These are phyloP conservation scores for Dasypogon diadema DNA, from an alignment of 2,888 invertebrate genomes.

Conservation along the genomic window DNA sequence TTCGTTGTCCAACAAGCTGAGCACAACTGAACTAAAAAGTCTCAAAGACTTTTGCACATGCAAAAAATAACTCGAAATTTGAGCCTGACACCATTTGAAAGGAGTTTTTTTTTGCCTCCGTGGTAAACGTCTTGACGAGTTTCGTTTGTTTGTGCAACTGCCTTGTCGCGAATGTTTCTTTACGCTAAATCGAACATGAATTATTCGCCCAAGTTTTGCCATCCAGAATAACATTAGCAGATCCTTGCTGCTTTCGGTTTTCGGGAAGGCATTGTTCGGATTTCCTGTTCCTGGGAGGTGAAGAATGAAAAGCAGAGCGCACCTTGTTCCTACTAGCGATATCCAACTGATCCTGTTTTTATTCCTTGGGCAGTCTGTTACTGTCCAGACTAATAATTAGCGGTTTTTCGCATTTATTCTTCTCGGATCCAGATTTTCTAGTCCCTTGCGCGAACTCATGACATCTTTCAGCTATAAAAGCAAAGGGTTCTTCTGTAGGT, in stretches of 20 bases:
- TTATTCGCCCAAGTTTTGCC: neutral
- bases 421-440: constrained; percentile 49
- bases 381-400: constrained; percentile 53
- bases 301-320: neutral
- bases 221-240: neutral
- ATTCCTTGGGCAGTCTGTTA: constrained; percentile 54
- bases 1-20: neutral
- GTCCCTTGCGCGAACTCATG: constrained; percentile 8
- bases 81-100: constrained; percentile 30
- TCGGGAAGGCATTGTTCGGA: constrained; percentile 13
- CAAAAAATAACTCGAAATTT: neutral
- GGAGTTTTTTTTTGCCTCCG: constrained; percentile 11
- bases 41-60: constrained; percentile 20
- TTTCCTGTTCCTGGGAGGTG: constrained; percentile 33
- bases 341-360: constrained; percentile 58
- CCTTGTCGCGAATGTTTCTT: constrained; percentile 32
- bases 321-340: constrained; percentile 24
- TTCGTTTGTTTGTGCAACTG: constrained; percentile 37
- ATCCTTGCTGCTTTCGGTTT: neutral
- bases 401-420: constrained; percentile 54
- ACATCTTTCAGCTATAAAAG: neutral
- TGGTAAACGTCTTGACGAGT: constrained; percentile 15
- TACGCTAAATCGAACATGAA: constrained; percentile 36
- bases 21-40: constrained; percentile 11
- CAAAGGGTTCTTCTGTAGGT: neutral